phyloP scores from a whole-genome alignment of 2,113 vertebrate genomes.

The Bombycilla garrulus region DNA sequence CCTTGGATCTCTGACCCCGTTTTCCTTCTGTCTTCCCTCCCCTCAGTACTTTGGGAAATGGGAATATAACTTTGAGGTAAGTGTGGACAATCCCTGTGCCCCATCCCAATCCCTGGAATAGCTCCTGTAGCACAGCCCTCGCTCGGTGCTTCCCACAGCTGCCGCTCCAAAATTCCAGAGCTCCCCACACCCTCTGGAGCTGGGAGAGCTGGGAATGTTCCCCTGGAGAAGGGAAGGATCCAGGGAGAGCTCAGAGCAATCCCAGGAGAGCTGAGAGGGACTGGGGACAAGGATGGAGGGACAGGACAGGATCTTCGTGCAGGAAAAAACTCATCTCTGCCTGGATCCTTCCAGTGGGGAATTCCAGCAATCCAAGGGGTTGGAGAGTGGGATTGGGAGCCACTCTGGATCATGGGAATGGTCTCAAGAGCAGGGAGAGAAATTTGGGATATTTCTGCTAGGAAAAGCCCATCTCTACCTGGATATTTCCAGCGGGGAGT shows the following conservation, averaged over 20 bases:
- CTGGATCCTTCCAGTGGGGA: background rate
- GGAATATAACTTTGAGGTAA: conserved; percentile 97
- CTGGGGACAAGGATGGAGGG: background rate
- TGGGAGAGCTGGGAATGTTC: background rate
- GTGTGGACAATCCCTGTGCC: background rate
- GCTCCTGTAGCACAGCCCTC: background rate
- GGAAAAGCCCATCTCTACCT: background rate
- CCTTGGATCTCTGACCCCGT: background rate
- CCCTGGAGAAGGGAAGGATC: background rate
- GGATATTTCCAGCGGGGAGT: rapidly evolving
- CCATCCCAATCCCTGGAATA: background rate
- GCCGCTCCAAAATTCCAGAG: background rate
- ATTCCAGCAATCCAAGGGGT: background rate
- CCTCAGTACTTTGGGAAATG: conserved; percentile 91
- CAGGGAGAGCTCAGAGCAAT: background rate
- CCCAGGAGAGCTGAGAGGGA: background rate
- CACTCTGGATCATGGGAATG: background rate
- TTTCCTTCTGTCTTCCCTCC: background rate
- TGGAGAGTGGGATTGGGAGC: too few species aligned
- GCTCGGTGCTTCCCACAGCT: background rate
- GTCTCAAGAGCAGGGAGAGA: background rate
- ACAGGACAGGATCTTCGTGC: background rate
- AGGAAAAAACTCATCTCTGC: too few species aligned
- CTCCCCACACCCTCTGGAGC: background rate
- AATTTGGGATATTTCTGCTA: background rate